Evolutionary conservation across 2,113 vertebrate species (phyloP).

Genomic region (Chionodraco myersi): DNA sequence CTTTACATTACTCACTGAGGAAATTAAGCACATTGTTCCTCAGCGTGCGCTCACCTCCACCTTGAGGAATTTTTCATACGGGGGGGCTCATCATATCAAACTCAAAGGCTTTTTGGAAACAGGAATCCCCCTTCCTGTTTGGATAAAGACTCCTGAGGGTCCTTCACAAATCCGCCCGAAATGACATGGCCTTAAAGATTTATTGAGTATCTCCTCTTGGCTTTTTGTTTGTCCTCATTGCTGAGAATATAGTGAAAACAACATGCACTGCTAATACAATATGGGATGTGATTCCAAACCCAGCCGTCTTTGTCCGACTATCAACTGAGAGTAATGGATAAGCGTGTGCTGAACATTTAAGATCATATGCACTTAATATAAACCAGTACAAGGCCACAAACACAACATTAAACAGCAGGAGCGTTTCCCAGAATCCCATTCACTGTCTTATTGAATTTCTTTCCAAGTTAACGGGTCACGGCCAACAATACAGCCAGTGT

Average conservation of each 20-base stretch:
- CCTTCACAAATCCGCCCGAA: neutral
- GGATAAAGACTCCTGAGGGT: neutral
- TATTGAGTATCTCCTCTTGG: neutral
- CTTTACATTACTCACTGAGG: slow-evolving; percentile 21
- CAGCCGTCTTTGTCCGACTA: neutral
- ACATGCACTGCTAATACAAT: neutral
- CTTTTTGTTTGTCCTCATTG: neutral
- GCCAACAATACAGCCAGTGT: slow-evolving; percentile 39
- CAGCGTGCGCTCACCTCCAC: neutral
- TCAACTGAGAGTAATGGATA: slow-evolving; percentile 15
- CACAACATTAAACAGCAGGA: slow-evolving; percentile 18
- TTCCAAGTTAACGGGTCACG: slow-evolving; percentile 35
- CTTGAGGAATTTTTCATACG: slow-evolving; percentile 62
- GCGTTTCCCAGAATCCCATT: slow-evolving; percentile 44
- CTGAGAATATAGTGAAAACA: neutral
- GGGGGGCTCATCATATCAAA: slow-evolving; percentile 39
- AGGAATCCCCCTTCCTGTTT: slow-evolving; percentile 39
- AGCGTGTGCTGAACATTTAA: slow-evolving; percentile 26
- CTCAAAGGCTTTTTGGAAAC: slow-evolving; percentile 27
- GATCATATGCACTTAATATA: slow-evolving; percentile 57
- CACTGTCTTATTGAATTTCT: slow-evolving; percentile 54
- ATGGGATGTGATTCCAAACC: neutral
- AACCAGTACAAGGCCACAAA: neutral
- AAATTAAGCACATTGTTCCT: slow-evolving; percentile 64
- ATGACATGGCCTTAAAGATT: neutral